Evolutionary conservation across 2,888 invertebrate genomes (phyloP).

Genomic region (Epistrophella euchroma): DNA sequence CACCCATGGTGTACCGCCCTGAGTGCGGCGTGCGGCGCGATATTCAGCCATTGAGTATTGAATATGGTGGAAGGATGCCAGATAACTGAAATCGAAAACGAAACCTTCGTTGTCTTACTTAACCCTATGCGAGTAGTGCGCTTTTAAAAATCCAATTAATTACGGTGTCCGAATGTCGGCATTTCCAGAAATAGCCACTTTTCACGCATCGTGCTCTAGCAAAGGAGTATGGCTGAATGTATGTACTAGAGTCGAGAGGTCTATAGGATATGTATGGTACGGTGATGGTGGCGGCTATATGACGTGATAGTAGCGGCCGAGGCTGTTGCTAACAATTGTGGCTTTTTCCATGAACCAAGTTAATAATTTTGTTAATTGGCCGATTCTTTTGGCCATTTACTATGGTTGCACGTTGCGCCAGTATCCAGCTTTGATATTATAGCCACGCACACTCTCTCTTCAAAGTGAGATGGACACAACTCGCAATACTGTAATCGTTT

Average conservation of each 20-base stretch:
- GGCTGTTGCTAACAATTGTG: conserved; percentile 30
- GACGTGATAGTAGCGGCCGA: background rate
- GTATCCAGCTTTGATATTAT: background rate
- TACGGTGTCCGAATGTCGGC: conserved; percentile 62
- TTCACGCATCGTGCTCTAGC: conserved; percentile 49
- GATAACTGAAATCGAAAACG: conserved; percentile 45
- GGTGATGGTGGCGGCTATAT: background rate
- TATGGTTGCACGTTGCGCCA: conserved; percentile 3
- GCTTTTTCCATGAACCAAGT: conserved; percentile 52
- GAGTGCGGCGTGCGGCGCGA: background rate
- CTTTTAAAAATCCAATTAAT: conserved; percentile 65
- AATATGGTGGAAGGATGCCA: background rate
- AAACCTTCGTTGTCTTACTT: conserved; percentile 56
- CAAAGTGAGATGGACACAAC: conserved; percentile 1
- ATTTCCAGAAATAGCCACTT: conserved; percentile 67
- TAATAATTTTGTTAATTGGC: conserved; percentile 68
- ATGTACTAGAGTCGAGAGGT: background rate
- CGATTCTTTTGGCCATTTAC: conserved; percentile 57
- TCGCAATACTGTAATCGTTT: conserved; percentile 29
- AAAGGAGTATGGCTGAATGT: background rate
- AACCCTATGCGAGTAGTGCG: conserved; percentile 17
- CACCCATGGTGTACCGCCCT: conserved; percentile 33
- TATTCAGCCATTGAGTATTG: conserved; percentile 3
- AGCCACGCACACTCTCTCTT: background rate
- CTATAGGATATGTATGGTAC: background rate